Evolutionary conservation across 1,140 invertebrate species (phyloP).

Genomic region (Asbolus verrucosus): DNA sequence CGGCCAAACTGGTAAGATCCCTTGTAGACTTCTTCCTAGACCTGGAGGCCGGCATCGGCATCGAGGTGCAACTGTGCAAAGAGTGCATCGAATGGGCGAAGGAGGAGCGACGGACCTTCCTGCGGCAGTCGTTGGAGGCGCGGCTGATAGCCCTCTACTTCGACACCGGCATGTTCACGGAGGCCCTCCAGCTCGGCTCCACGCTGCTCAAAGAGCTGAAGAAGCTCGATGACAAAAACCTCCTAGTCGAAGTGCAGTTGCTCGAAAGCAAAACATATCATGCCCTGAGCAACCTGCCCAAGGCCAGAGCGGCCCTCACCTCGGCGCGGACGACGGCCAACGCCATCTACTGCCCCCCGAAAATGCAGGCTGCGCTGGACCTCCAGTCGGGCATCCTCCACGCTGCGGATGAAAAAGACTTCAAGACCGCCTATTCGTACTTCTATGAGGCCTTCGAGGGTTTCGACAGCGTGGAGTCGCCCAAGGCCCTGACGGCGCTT

Average conservation of each 20-base stretch:
- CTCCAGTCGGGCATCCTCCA: slow-evolving; percentile 98
- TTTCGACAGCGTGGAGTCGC: slow-evolving; percentile 94
- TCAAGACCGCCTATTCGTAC: slow-evolving; percentile 99
- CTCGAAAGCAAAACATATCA: slow-evolving; percentile 99
- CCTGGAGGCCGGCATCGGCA: slow-evolving; percentile 93
- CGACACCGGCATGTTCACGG: slow-evolving; percentile 90
- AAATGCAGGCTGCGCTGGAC: slow-evolving; percentile 96
- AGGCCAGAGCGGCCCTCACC: slow-evolving; percentile 96
- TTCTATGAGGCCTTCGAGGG: slow-evolving; percentile 99
- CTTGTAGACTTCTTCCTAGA: slow-evolving; percentile 98
- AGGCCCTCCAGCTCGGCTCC: slow-evolving; percentile 86
- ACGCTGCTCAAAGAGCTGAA: slow-evolving; percentile 94
- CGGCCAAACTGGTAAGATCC: slow-evolving; percentile 96
- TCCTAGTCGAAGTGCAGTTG: slow-evolving; percentile 96
- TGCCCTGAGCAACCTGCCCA: slow-evolving; percentile 95
- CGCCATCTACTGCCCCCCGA: slow-evolving; percentile 98
- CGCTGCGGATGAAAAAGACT: slow-evolving; percentile 98
- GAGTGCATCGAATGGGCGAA: slow-evolving; percentile 99
- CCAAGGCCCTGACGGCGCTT: slow-evolving; percentile 91
- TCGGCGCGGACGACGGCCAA: slow-evolving; percentile 99
- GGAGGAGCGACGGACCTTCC: slow-evolving; percentile 95
- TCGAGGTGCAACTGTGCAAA: slow-evolving; percentile 90
- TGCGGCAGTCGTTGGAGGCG: slow-evolving; percentile 95
- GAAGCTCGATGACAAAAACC: slow-evolving; percentile 99
- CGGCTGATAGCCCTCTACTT: slow-evolving; percentile 94